Base-by-base conservation (phyloP, 2,888 invertebrate genomes). In the Cataglyphis livida region DNA sequence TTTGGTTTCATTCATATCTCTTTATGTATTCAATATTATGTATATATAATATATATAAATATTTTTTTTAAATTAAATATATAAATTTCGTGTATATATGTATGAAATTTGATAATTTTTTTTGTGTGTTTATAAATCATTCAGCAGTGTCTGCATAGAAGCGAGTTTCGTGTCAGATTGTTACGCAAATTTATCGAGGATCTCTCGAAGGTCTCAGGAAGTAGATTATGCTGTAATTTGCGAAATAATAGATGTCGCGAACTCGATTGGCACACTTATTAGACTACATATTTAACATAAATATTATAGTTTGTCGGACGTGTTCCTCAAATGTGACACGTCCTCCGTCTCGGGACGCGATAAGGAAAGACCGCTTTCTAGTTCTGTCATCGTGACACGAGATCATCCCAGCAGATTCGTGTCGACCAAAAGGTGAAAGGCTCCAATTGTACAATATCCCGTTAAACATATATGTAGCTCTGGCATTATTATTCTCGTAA, bases 341-440 rank as follows among this genome's bases (percentile, higher is more conserved):
- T 25, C 25, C 1, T 41, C n/a, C 18, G 9, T 21, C 5, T 4
- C 32, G n/a, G 61, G n/a, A 38, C 21, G 15, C 15, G 41, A 3
- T 9, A 59, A 76, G 76, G 75, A 78, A 73, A 62, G 44, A 44
- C 66, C 44, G 75, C 76, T 86, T 86, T 82, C 82, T 88, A 85
- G 57, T 66, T 76, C 25, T 66, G 71, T 48, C 87, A 90, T 86
- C 65, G 62, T 83, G 61, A 54, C 28, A 62, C 70, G 10, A 76
- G 38, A 65, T 81, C 59, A 35, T 73, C 15, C 21, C 10, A 28
- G 48, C 7, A 68, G n/a, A n/a, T 68, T 83, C 25, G 54, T 68
- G 48, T 48, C 70, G 38, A 5, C 44, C 35, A 71, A 68, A 86
- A 85, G 87, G 87, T 88, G 89, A 90, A 90, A 87, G 87, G 86